Conservation (phyloP, 2,797 vertebrate species). For the Thamnophis elegans region DNA sequence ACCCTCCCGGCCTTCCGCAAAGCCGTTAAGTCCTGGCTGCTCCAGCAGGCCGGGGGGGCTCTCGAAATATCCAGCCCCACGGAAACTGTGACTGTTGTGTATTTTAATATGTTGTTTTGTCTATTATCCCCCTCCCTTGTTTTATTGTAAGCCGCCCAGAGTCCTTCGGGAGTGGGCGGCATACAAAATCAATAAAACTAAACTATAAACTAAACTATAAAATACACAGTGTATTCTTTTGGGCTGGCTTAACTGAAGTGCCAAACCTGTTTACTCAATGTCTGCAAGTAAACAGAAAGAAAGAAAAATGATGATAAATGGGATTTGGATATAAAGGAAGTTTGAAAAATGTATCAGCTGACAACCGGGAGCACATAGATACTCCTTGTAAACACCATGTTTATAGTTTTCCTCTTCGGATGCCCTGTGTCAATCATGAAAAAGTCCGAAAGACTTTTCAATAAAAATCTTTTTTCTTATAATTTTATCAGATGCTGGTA, state of each 20-base stretch:
- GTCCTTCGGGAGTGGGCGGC: too few relatives aligned
- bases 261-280: conserved; percentile 89
- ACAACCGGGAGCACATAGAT: conserved; percentile 52
- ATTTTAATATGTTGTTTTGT: too few relatives aligned
- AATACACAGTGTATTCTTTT: conserved; percentile 79
- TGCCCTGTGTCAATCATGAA: conserved; percentile 20
- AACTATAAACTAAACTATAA: too few relatives aligned
- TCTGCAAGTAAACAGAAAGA: conserved; percentile 90
- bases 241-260: conserved; percentile 84
- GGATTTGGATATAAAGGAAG: conserved; percentile 94
- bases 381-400: not conserved
- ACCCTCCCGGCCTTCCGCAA: too few relatives aligned
- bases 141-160: too few relatives aligned
- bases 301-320: conserved; percentile 81
- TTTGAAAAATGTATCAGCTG: conserved; percentile 74
- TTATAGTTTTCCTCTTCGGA: conserved; percentile 10
- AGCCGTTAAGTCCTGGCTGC: too few relatives aligned
- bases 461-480: conserved; percentile 1
- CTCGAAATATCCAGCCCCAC: too few relatives aligned
- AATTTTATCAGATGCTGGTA: not conserved
- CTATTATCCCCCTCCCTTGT: too few relatives aligned
- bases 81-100: too few relatives aligned
- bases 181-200: too few relatives aligned
- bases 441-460: conserved; percentile 34
- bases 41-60: too few relatives aligned